phyloP scores from a whole-genome alignment of 2,797 vertebrate species.

The Eutrigla gurnardus region DNA sequence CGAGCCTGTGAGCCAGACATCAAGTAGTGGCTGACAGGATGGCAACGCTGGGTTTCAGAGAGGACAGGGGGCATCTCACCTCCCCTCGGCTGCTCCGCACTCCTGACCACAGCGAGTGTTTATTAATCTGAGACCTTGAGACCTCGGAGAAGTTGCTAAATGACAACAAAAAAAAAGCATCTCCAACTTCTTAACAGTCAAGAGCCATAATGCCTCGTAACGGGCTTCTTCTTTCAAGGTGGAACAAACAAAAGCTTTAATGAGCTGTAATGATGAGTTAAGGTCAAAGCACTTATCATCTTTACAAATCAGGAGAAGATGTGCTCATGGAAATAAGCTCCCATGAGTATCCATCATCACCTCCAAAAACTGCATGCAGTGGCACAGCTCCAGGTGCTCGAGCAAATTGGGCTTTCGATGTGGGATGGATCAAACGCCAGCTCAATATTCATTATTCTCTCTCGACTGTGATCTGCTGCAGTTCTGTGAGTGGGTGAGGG shows the following conservation, averaged over 20 bases:
- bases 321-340: slow-evolving; percentile 77
- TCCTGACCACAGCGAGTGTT: slow-evolving; percentile 82
- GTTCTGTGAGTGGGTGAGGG: slow-evolving; percentile 66
- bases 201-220: slow-evolving; percentile 53
- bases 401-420: slow-evolving; percentile 96
- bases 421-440: slow-evolving; percentile 95
- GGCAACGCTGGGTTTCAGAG: slow-evolving; percentile 63
- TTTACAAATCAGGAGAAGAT: slow-evolving; percentile 81
- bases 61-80: slow-evolving; percentile 77
- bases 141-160: slow-evolving; percentile 76
- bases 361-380: slow-evolving; percentile 87
- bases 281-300: slow-evolving; percentile 83
- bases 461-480: slow-evolving; percentile 87
- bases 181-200: slow-evolving; percentile 60
- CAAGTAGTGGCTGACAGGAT: slow-evolving; percentile 70
- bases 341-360: slow-evolving; percentile 94
- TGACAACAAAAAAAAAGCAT: slow-evolving; percentile 56
- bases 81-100: slow-evolving; percentile 65
- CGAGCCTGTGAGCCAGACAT: slow-evolving; percentile 67
- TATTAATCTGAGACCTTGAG: slow-evolving; percentile 89
- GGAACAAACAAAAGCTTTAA: slow-evolving; percentile 78
- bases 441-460: slow-evolving; percentile 98
- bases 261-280: slow-evolving; percentile 80
- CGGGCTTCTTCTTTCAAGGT: slow-evolving; percentile 55
- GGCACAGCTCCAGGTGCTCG: slow-evolving; percentile 94